Conservation (phyloP, 2,888 invertebrate species). For the Latheticus oryzae region DNA sequence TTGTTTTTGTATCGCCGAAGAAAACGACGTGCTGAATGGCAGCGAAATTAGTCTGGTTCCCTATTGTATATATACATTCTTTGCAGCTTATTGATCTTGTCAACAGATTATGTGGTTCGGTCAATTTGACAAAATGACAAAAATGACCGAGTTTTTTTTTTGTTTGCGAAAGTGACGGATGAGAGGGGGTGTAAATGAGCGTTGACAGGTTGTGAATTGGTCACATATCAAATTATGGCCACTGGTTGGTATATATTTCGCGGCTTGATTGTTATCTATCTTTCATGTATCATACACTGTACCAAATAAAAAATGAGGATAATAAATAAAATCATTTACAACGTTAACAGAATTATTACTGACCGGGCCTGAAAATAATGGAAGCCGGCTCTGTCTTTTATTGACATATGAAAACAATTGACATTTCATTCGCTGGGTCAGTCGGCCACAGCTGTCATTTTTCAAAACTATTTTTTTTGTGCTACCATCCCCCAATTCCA, state of each 20-base stretch:
- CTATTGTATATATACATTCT: conserved; percentile 47
- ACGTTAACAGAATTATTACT: too few relatives aligned
- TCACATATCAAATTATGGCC: conserved; percentile 60
- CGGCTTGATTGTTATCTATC: conserved; percentile 60
- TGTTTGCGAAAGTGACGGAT: conserved; percentile 12
- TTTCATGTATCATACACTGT: conserved; percentile 65
- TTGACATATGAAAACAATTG: too few relatives aligned
- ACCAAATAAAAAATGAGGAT: conserved; percentile 61
- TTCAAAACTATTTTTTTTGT: conserved; percentile 7
- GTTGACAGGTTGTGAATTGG: conserved; percentile 56
- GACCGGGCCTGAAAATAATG: too few relatives aligned
- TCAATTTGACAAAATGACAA: conserved; percentile 1
- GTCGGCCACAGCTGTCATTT: too few relatives aligned
- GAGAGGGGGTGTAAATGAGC: conserved; percentile 29
- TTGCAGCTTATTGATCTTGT: conserved; percentile 42
- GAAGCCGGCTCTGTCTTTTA: conserved; percentile 1
- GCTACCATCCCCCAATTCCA: conserved; percentile 4
- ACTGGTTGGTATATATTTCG: conserved; percentile 48
- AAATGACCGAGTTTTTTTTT: background rate
- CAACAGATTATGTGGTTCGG: conserved; percentile 18
- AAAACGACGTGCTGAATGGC: background rate
- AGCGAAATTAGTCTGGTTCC: conserved; percentile 29
- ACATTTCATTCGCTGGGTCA: too few relatives aligned
- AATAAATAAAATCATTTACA: conserved; percentile 60
- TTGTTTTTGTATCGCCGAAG: conserved; percentile 19